These are phyloP conservation scores for Sylvilagus floridanus DNA, from an alignment of 2,797 vertebrate genomes.

Conservation along the genomic window DNA sequence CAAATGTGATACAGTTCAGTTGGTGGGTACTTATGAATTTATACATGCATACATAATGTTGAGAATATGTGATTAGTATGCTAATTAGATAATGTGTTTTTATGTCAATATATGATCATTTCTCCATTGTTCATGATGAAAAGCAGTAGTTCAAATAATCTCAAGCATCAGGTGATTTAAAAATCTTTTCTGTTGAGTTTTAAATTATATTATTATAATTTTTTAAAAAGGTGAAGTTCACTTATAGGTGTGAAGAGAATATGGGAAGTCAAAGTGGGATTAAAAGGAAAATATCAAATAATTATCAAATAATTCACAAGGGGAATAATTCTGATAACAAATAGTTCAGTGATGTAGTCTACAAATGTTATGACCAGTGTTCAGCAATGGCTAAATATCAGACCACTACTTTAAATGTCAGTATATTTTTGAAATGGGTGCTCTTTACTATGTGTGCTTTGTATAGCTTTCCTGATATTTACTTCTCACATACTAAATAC, in stretches of 20 bases:
- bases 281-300: conserved; percentile 53
- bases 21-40: conserved; percentile 15
- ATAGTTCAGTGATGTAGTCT: conserved; percentile 34
- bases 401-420: conserved; percentile 26
- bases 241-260: background rate
- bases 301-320: conserved; percentile 16
- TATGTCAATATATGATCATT: conserved; percentile 26
- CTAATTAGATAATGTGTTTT: conserved; percentile 32
- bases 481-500: conserved; percentile 43
- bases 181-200: conserved; percentile 46
- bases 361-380: conserved; percentile 21
- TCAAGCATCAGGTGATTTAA: conserved; percentile 12
- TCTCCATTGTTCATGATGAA: conserved; percentile 44
- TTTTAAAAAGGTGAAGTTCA: background rate
- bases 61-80: background rate
- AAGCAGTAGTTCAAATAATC: conserved; percentile 1
- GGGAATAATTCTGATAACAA: conserved; percentile 12
- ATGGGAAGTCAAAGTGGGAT: background rate
- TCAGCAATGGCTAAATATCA: conserved; percentile 25
- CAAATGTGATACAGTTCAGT: conserved; percentile 41
- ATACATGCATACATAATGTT: background rate
- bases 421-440: conserved; percentile 52
- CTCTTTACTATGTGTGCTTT: conserved; percentile 44
- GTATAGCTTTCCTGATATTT: conserved; percentile 52
- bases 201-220: conserved; percentile 4